Conservation (phyloP, 2,113 vertebrate genomes). For the Nycticryphes semicollaris region DNA sequence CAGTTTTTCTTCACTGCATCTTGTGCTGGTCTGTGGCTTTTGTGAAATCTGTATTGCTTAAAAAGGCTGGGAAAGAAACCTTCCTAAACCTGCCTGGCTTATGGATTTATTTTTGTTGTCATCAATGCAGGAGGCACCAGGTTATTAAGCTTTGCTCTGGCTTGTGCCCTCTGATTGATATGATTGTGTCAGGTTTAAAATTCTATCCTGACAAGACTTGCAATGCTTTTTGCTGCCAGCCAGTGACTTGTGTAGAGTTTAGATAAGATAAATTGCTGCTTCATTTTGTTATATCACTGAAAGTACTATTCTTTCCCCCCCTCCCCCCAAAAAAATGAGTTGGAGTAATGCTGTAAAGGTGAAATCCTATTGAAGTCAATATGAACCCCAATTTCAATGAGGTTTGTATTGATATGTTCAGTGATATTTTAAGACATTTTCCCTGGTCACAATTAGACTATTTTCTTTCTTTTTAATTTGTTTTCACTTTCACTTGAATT, state of each 20-base stretch:
- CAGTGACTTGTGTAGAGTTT: background rate
- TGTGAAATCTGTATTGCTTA: conserved; percentile 1
- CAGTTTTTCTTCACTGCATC: background rate
- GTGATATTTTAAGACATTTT: background rate
- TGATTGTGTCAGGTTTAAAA: conserved; percentile 52
- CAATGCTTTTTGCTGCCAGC: conserved; percentile 35
- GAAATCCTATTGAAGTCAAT: background rate
- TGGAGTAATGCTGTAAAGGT: background rate
- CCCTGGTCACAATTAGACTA: background rate
- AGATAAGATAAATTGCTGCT: conserved; percentile 24
- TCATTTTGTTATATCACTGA: background rate
- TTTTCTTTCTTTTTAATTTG: background rate
- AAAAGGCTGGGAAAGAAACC: background rate
- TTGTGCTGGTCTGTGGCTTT: background rate
- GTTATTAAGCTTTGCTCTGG: conserved; percentile 52
- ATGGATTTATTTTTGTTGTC: conserved; percentile 53
- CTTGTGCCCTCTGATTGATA: conserved; percentile 48
- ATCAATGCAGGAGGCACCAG: conserved; percentile 21
- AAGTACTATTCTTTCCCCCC: background rate
- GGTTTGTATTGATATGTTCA: background rate
- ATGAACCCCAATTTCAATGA: background rate
- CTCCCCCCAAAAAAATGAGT: background rate
- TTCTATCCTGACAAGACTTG: conserved; percentile 41
- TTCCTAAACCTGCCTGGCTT: background rate
- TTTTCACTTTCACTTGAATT: background rate